A percentile compares a stretch with the other conserved stretches of the same genome.
phyloP scores from a whole-genome alignment of 2,888 invertebrate genomes.

The Dendrolimus houi region DNA sequence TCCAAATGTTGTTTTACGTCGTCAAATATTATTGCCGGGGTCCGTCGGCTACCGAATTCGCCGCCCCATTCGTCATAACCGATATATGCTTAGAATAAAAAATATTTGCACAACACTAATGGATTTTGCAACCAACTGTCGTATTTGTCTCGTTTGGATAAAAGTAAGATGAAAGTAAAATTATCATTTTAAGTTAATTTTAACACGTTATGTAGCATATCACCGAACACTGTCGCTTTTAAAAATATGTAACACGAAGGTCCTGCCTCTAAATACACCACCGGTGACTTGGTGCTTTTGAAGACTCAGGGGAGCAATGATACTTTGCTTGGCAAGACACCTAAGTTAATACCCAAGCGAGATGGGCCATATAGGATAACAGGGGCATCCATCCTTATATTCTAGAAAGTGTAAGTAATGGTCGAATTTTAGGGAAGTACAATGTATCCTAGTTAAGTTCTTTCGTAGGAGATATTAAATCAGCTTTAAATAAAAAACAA shows the following conservation, averaged over 20 bases:
- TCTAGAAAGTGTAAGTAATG: no score
- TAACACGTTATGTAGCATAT: not conserved
- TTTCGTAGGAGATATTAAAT: no score
- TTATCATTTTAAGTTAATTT: slow-evolving; percentile 6
- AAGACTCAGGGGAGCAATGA: no score
- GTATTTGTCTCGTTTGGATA: slow-evolving; percentile 13
- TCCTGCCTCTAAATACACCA: no score
- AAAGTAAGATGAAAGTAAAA: slow-evolving; percentile 23
- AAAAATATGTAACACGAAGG: not conserved
- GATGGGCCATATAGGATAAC: no score
- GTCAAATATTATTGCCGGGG: not conserved
- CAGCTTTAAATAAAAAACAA: no score
- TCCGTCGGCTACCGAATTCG: not conserved
- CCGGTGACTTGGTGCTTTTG: no score
- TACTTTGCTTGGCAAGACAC: no score
- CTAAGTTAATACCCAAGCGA: no score
- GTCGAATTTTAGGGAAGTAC: no score
- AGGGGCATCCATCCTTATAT: no score
- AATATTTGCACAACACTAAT: slow-evolving; percentile 48
- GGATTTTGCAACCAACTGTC: slow-evolving; percentile 33
- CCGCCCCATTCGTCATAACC: not conserved
- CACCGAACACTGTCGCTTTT: not conserved
- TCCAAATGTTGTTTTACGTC: not conserved
- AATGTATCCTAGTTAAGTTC: no score
- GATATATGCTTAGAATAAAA: slow-evolving; percentile 4